Base-by-base conservation (phyloP, 2,113 vertebrate genomes). In the Onychorhynchus coronatus region DNA sequence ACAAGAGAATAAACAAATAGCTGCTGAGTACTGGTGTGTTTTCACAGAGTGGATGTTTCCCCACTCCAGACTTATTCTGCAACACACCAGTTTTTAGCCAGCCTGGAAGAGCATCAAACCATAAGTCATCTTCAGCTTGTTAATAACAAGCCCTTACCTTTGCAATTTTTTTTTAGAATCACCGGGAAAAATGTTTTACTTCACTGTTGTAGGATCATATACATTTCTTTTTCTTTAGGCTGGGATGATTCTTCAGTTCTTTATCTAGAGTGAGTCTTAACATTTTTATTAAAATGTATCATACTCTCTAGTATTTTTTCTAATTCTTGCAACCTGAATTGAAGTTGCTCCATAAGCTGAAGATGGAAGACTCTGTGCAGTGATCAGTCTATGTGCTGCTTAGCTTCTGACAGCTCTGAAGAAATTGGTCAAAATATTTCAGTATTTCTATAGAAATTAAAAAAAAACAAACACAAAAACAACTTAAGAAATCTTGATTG, bases 181-280 rank as follows among this genome's bases (percentile, higher is more conserved):
- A 74, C 8, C 62, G 44, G 39, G 18, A 61, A 82, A 33, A 12
- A 16, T 23, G 21, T 59, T 58, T 75, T 85, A 28, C 33, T 62
- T 93, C 23, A 31, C 14, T 82, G 12, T 30, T 78, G 84, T 79
- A 72, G 61, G 30, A 42, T 63, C 17, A 15, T 61, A 62, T 30
- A 31, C 25, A 33, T 67, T 81, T 89, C 33, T 46, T 89, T 81
- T 90, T 85, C 68, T 50, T 91, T 87, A 83, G 33, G 20, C 42
- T 86, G 56, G 52, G 52, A 74, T 91, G 76, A 74, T 49, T 80
- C 35, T 94, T 95, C 86, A 92, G 84, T 95, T 95, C 77, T 68
- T 95, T 37, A 83, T 41, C 23, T 24, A n/a, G 37, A 77, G 86
- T 59, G 49, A 59, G 72, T 77, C 88, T 92, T 92, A 87, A 89